These are phyloP conservation scores for Taphrorychus bicolor DNA, from an alignment of 2,888 invertebrate genomes.

Conservation along the genomic window DNA sequence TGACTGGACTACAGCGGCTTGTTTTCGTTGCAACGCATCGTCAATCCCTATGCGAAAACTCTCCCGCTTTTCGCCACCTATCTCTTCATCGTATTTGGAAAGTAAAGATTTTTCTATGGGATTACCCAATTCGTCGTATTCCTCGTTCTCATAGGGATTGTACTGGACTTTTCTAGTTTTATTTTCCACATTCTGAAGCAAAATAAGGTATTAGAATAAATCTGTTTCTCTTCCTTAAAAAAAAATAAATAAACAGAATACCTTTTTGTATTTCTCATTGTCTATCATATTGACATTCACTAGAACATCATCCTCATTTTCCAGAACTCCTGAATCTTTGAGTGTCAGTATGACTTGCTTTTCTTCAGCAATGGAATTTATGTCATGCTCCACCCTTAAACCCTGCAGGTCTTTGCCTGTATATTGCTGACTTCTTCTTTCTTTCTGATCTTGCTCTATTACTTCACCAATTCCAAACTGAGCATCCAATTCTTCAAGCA, in stretches of 20 bases:
- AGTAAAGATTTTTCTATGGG: conserved; percentile 74
- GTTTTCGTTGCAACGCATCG: conserved; percentile 64
- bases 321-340: conserved; percentile 90
- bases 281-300: conserved; percentile 91
- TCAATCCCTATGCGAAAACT: conserved; percentile 81
- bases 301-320: conserved; percentile 83
- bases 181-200: conserved; percentile 74
- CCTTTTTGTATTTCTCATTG: conserved; percentile 82
- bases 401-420: conserved; percentile 77
- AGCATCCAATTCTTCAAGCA: conserved; percentile 93
- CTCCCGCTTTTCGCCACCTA: conserved; percentile 73
- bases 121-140: conserved; percentile 72
- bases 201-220: not conserved
- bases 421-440: conserved; percentile 69
- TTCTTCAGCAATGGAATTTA: conserved; percentile 75
- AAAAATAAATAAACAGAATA: conserved; percentile 47
- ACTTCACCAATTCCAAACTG: conserved; percentile 90
- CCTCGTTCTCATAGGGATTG: conserved; percentile 84
- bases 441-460: conserved; percentile 77
- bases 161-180: conserved; percentile 87
- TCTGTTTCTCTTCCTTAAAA: no score
- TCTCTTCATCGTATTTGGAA: conserved; percentile 94
- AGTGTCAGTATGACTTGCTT: conserved; percentile 88
- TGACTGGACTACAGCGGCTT: conserved; percentile 60
- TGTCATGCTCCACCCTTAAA: conserved; percentile 84